These are phyloP conservation scores for Volucella inflata DNA, from an alignment of 2,888 invertebrate genomes.

Conservation along the genomic window DNA sequence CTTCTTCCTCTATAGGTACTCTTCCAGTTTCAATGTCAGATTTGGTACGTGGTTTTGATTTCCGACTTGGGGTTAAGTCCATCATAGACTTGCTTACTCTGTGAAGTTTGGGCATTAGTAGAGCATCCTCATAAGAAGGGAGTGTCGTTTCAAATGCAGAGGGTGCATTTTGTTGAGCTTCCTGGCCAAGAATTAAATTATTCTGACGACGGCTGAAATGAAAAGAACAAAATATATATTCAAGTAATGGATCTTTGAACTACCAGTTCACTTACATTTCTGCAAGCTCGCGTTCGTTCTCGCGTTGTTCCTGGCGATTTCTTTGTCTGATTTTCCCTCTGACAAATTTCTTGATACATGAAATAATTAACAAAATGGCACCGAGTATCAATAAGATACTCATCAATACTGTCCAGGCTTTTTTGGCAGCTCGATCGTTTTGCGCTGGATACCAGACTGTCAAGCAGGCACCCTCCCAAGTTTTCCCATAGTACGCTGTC, in stretches of 20 bases:
- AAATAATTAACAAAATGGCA: constrained; percentile 76
- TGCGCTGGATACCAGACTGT: constrained; percentile 86
- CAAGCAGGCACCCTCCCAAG: constrained; percentile 89
- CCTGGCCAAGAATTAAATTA: constrained; percentile 85
- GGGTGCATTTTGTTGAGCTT: constrained; percentile 86
- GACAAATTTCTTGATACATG: constrained; percentile 84
- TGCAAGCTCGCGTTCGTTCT: constrained; percentile 83
- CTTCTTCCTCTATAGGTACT: constrained; percentile 76
- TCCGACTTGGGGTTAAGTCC: constrained; percentile 82
- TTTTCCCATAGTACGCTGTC: constrained; percentile 86
- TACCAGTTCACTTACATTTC: constrained; percentile 80
- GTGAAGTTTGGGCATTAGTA: constrained; percentile 89
- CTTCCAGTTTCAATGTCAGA: constrained; percentile 76
- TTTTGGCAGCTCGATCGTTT: constrained; percentile 83
- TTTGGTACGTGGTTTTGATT: constrained; percentile 77
- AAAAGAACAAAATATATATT: background rate
- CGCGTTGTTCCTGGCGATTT: constrained; percentile 84
- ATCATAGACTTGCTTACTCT: constrained; percentile 86
- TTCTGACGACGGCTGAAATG: constrained; percentile 84
- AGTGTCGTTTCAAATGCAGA: constrained; percentile 88
- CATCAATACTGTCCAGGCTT: constrained; percentile 86
- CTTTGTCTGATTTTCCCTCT: constrained; percentile 83
- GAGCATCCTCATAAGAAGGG: constrained; percentile 91
- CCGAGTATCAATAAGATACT: constrained; percentile 83
- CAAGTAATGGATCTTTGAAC: background rate